These are phyloP conservation scores for Globia sparganii DNA, from an alignment of 2,888 invertebrate species.

Conservation along the genomic window DNA sequence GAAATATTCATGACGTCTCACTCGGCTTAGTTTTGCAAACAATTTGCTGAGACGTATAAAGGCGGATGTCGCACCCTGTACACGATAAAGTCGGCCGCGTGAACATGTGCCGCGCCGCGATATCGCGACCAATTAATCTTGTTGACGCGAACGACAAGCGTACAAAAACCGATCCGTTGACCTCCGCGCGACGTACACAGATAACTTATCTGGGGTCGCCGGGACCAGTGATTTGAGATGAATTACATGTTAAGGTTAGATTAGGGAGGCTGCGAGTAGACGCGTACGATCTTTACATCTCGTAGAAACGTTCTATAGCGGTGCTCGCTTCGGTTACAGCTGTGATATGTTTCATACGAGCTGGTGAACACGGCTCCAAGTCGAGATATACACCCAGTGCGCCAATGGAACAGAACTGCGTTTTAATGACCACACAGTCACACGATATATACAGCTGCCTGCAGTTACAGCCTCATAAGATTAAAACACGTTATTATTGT, in stretches of 20 bases:
- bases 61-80: constrained; percentile 8
- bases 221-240: constrained; percentile 55
- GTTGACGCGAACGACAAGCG: constrained; percentile 61
- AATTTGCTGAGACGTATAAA: constrained; percentile 45
- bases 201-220: constrained; percentile 58
- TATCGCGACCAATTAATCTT: constrained; percentile 69
- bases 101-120: constrained; percentile 39
- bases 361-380: neutral
- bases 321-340: neutral
- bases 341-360: constrained; percentile 16
- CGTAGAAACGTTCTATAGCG: neutral
- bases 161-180: constrained; percentile 65
- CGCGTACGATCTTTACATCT: constrained; percentile 12
- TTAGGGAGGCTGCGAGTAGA: constrained; percentile 10
- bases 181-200: constrained; percentile 59
- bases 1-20: constrained; percentile 54
- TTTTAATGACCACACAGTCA: neutral
- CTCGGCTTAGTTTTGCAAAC: constrained; percentile 41
- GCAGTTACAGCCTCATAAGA: neutral
- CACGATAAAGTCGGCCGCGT: constrained; percentile 21
- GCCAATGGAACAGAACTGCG: constrained; percentile 15
- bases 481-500: neutral
- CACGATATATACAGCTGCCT: neutral
- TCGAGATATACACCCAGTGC: neutral
- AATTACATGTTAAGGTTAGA: constrained; percentile 53